Percentiles rank a stretch among this genome's conserved stretches.
phyloP scores from a whole-genome alignment of 2,888 invertebrate species.

The Amblyteles armatorius region DNA sequence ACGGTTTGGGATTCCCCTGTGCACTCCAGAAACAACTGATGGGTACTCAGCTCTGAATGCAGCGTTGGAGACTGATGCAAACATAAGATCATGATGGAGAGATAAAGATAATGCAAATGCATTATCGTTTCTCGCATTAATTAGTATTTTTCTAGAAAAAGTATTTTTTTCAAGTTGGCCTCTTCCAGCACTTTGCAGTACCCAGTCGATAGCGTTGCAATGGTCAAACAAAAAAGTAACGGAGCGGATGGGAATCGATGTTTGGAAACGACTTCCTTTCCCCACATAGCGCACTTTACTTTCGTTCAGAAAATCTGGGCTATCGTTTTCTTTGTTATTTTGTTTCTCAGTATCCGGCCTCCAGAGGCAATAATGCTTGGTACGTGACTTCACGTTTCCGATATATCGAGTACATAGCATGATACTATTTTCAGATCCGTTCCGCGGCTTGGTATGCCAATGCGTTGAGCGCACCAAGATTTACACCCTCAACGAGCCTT shows the following conservation, averaged over 20 bases:
- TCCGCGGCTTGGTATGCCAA: background rate
- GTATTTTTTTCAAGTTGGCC: background rate
- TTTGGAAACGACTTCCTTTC: background rate
- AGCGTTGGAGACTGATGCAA: too few species aligned
- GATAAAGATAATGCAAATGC: too few species aligned
- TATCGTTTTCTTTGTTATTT: slow-evolving; percentile 33
- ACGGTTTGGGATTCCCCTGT: too few species aligned
- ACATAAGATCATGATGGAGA: too few species aligned
- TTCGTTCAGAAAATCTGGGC: slow-evolving; percentile 46
- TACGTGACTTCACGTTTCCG: slow-evolving; percentile 61
- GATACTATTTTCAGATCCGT: background rate
- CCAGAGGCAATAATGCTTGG: slow-evolving; percentile 45
- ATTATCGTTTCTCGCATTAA: too few species aligned
- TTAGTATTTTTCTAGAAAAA: too few species aligned
- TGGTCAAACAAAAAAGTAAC: background rate
- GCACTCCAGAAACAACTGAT: too few species aligned
- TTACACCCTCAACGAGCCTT: background rate
- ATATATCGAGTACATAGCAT: slow-evolving; percentile 31
- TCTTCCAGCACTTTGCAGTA: background rate
- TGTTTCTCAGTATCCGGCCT: slow-evolving; percentile 30
- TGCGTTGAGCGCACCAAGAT: background rate
- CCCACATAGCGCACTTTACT: slow-evolving; percentile 32
- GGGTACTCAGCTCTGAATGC: too few species aligned
- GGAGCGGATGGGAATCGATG: background rate
- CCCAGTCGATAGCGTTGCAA: background rate